Conservation (phyloP, 2,113 vertebrate species). For the Clarias macrocephalus region DNA sequence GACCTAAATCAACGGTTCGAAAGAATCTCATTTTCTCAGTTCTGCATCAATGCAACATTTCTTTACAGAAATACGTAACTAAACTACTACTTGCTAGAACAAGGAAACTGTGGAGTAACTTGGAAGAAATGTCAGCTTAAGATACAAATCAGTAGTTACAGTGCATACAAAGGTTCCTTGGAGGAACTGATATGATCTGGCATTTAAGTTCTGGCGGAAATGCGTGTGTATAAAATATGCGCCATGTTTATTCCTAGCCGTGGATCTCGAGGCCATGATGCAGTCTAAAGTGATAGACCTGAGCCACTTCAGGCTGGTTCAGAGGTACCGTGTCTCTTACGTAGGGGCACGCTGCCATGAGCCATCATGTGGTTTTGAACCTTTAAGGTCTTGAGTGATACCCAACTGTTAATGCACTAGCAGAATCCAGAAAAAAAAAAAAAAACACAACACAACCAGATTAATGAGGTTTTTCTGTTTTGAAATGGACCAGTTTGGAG, state of each 20-base stretch:
- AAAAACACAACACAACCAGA: background rate
- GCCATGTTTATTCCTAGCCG: background rate
- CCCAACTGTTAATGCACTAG: background rate
- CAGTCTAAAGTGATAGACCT: background rate
- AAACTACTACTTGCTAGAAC: background rate
- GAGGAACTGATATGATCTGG: background rate
- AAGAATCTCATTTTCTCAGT: constrained; percentile 2
- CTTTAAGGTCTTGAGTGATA: background rate
- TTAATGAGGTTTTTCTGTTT: background rate
- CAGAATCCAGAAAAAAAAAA: background rate
- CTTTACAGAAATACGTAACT: background rate
- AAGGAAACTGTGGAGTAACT: background rate
- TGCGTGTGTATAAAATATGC: background rate
- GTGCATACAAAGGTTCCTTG: background rate
- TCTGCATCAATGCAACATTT: background rate
- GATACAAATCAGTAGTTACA: background rate
- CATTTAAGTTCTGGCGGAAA: background rate
- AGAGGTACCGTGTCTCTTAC: background rate
- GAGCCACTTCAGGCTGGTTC: background rate
- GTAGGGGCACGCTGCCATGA: background rate
- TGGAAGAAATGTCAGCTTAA: background rate
- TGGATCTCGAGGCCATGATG: background rate
- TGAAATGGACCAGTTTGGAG: background rate
- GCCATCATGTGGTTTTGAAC: background rate
- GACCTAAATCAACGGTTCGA: constrained; percentile 14